phyloP scores from a whole-genome alignment of 2,797 vertebrate genomes.

The Euthynnus affinis region DNA sequence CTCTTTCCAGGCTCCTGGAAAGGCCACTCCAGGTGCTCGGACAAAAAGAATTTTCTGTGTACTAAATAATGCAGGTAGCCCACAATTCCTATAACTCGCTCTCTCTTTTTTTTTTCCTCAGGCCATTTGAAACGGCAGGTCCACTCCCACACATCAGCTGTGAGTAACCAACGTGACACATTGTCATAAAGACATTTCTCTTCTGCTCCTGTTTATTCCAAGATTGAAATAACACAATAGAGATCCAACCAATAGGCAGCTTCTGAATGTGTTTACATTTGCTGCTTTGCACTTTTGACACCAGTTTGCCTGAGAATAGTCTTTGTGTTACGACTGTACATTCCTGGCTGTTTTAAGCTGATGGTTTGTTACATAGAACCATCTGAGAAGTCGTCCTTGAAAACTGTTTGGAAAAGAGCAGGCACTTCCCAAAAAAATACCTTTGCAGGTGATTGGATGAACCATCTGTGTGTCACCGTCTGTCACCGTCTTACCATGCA shows the following conservation, averaged over 20 bases:
- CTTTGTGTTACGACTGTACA: no score
- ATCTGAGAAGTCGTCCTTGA: no score
- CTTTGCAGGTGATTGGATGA: no score
- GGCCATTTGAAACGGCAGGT: conserved; percentile 44
- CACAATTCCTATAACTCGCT: conserved; percentile 15
- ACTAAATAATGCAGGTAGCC: conserved; percentile 57
- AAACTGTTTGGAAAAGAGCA: no score
- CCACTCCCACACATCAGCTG: conserved; percentile 30
- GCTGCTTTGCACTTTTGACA: neutral
- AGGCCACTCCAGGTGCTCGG: conserved; percentile 38
- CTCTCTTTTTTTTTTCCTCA: conserved; percentile 24
- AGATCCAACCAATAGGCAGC: neutral
- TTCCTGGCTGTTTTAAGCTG: no score
- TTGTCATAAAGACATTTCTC: conserved; percentile 26
- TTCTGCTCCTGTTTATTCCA: neutral
- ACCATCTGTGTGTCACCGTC: no score
- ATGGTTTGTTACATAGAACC: no score
- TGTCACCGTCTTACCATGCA: no score
- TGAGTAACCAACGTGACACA: conserved; percentile 50
- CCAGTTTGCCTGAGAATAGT: no score
- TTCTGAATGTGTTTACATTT: neutral
- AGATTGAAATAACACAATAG: neutral
- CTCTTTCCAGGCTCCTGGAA: conserved; percentile 35
- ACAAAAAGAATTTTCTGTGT: conserved; percentile 34
- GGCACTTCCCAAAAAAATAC: no score